These are phyloP conservation scores for Anticlea derivata DNA, from an alignment of 2,888 invertebrate species.

Conservation along the genomic window DNA sequence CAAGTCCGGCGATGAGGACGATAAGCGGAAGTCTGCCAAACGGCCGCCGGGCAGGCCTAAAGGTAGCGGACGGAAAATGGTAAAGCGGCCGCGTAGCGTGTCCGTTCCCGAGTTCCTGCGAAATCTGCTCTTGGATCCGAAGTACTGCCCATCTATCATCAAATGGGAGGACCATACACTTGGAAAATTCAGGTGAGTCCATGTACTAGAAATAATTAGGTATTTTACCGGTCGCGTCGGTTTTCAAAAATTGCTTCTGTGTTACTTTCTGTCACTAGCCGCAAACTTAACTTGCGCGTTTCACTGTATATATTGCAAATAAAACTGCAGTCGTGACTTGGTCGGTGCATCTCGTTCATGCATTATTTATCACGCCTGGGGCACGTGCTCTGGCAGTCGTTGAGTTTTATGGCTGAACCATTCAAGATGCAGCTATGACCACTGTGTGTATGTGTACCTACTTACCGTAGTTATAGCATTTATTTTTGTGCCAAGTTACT, in stretches of 20 bases:
- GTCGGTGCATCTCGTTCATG: slow-evolving; percentile 49
- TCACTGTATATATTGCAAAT: slow-evolving; percentile 12
- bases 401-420: slow-evolving; percentile 58
- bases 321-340: slow-evolving; percentile 51
- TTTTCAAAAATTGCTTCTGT: no score
- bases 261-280: neutral
- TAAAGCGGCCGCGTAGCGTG: slow-evolving; percentile 75
- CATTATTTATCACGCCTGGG: slow-evolving; percentile 63
- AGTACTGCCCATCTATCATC: slow-evolving; percentile 91
- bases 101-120: slow-evolving; percentile 93
- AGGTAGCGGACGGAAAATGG: slow-evolving; percentile 73
- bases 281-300: slow-evolving; percentile 3
- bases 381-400: slow-evolving; percentile 63
- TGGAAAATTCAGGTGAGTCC: slow-evolving; percentile 89
- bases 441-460: slow-evolving; percentile 32
- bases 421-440: slow-evolving; percentile 45
- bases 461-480: no score
- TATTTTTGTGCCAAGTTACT: neutral
- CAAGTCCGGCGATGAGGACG: slow-evolving; percentile 77
- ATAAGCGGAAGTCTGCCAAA: slow-evolving; percentile 72
- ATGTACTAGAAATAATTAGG: neutral
- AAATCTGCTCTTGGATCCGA: slow-evolving; percentile 89
- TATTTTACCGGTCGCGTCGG: no score
- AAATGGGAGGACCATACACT: slow-evolving; percentile 94
- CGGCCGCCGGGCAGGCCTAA: slow-evolving; percentile 83